phyloP scores from a whole-genome alignment of 2,888 invertebrate genomes.

The Elegia similella region DNA sequence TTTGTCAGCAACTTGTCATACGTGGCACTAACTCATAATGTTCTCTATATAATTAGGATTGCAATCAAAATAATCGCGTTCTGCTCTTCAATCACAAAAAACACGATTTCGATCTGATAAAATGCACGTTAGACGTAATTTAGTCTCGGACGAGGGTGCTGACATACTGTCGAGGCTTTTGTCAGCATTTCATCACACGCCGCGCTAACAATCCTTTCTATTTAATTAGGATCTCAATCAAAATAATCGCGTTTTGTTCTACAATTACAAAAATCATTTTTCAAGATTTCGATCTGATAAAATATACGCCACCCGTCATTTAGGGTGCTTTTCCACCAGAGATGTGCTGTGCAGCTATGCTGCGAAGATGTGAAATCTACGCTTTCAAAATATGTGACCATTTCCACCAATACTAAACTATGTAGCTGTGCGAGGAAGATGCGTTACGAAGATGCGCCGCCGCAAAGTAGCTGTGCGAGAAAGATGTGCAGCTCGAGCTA shows the following conservation, averaged over 20 bases:
- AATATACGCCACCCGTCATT: too few species aligned
- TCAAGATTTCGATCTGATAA: too few species aligned
- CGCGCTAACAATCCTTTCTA: too few species aligned
- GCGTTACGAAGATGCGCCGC: too few species aligned
- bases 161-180: too few species aligned
- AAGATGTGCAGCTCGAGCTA: too few species aligned
- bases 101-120: slow-evolving; percentile 13
- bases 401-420: slow-evolving; percentile 14
- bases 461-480: too few species aligned
- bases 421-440: slow-evolving; percentile 3
- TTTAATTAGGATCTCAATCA: too few species aligned
- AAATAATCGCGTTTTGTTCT: too few species aligned
- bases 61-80: neutral
- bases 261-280: too few species aligned
- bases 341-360: neutral
- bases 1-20: slow-evolving; percentile 62
- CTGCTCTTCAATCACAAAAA: slow-evolving; percentile 18
- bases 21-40: slow-evolving; percentile 40
- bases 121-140: slow-evolving; percentile 22
- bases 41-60: too few species aligned
- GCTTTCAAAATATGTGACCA: slow-evolving; percentile 6
- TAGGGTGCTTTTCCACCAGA: slow-evolving; percentile 1
- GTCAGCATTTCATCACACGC: too few species aligned
- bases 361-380: slow-evolving; percentile 8
- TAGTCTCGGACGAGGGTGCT: slow-evolving; percentile 20